Conservation (phyloP, 1,140 invertebrate species). For the Drosophila sturtevanti region DNA sequence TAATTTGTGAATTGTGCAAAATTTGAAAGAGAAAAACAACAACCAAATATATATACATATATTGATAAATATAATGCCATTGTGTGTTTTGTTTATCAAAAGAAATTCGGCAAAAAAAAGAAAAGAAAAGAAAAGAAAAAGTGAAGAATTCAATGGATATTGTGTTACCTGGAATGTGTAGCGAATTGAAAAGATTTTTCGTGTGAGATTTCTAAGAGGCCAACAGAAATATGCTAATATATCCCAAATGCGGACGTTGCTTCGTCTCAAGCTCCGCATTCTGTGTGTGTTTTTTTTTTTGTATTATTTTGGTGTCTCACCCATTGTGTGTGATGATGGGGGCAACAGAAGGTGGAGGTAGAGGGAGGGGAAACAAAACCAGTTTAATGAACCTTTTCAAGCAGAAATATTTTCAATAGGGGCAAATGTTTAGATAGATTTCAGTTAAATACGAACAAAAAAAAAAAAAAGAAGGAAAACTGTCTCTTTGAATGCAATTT, state of each 20-base stretch:
- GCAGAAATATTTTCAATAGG: conserved; percentile 67
- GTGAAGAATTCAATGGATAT: conserved; percentile 10
- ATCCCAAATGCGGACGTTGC: conserved; percentile 30
- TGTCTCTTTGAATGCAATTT: conserved; percentile 18
- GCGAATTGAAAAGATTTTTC: conserved; percentile 68
- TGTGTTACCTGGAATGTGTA: conserved; percentile 64
- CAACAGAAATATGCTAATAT: conserved; percentile 76
- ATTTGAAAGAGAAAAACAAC: conserved; percentile 9
- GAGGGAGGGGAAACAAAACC: conserved; percentile 48
- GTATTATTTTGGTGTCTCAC: conserved; percentile 46
- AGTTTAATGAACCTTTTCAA: conserved; percentile 82
- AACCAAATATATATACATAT: not conserved
- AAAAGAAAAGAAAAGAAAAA: conserved; percentile 20
- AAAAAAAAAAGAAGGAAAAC: conserved; percentile 20
- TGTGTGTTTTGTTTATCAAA: conserved; percentile 55
- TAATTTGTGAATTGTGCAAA: conserved; percentile 40
- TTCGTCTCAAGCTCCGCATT: conserved; percentile 47
- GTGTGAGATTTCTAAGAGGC: conserved; percentile 70
- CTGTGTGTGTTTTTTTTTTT: conserved; percentile 28
- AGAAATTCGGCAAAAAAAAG: conserved; percentile 5
- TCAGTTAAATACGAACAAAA: not conserved
- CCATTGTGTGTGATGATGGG: conserved; percentile 29
- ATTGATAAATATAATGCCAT: conserved; percentile 16
- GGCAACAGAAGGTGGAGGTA: too few species aligned
- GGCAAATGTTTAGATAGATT: conserved; percentile 34